Evolutionary conservation across 2,888 invertebrate species (phyloP).

Genomic region (Chesias legatella): DNA sequence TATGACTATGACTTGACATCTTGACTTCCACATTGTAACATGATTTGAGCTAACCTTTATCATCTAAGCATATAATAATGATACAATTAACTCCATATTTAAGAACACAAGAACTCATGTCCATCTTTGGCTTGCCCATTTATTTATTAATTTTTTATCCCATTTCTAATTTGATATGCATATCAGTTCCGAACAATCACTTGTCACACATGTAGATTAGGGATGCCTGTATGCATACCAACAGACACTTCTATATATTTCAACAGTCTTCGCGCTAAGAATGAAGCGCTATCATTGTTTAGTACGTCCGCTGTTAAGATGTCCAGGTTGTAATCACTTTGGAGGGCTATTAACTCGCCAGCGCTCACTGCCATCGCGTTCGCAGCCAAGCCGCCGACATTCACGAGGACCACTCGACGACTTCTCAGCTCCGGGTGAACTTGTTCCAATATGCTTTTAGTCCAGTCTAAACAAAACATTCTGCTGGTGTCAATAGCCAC

Average conservation of each 20-base stretch:
- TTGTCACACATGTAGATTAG: constrained; percentile 61
- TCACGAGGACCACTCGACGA: constrained; percentile 64
- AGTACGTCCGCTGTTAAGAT: constrained; percentile 61
- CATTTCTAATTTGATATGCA: no score
- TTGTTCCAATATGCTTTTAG: constrained; percentile 53
- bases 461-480: constrained; percentile 66
- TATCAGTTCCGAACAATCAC: no score
- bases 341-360: constrained; percentile 55
- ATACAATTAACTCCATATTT: no score
- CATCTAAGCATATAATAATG: no score
- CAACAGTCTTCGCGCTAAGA: constrained; percentile 56
- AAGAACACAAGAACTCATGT: no score
- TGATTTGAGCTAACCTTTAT: no score
- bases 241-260: constrained; percentile 65
- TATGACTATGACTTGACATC: no score
- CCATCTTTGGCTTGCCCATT: no score
- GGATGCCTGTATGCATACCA: constrained; percentile 67
- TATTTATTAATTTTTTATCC: no score
- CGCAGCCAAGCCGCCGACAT: constrained; percentile 59
- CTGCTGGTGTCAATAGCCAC: constrained; percentile 62
- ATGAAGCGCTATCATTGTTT: constrained; percentile 44
- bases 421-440: constrained; percentile 63
- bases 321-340: constrained; percentile 56
- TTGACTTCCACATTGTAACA: no score
- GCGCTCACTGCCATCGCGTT: constrained; percentile 63